These are phyloP conservation scores for Erinaceus europaeus DNA, from an alignment of 2,113 vertebrate species.

Conservation along the genomic window DNA sequence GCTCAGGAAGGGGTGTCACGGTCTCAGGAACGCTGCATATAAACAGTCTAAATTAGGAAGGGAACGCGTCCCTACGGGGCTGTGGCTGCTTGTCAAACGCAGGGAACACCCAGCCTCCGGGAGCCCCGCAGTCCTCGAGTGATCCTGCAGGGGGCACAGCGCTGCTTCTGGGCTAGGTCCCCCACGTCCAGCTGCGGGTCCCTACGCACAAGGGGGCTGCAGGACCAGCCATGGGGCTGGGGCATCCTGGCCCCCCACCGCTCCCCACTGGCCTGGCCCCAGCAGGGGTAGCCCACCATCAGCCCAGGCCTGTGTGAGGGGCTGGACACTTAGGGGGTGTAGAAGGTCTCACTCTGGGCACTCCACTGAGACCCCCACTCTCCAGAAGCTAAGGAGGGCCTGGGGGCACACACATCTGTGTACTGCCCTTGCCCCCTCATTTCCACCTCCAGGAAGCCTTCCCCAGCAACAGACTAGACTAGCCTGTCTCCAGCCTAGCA, in stretches of 20 bases:
- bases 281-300: no score
- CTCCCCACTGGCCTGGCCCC: no score
- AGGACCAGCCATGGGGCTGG: background rate
- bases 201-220: background rate
- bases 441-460: background rate
- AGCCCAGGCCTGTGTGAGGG: no score
- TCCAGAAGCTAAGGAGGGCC: no score
- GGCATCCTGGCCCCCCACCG: background rate
- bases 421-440: no score
- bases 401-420: no score
- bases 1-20: background rate
- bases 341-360: no score
- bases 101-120: slow-evolving; percentile 51
- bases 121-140: rapidly evolving
- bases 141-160: rapidly evolving
- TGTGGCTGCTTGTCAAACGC: slow-evolving; percentile 26
- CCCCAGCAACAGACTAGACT: background rate
- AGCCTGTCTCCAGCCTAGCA: background rate
- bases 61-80: slow-evolving; percentile 72
- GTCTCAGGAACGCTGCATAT: slow-evolving; percentile 65
- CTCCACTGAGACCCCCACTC: background rate
- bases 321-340: no score
- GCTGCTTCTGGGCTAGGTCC: rapidly evolving
- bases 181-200: no score
- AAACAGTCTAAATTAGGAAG: slow-evolving; percentile 78